phyloP scores from a whole-genome alignment of 1,140 invertebrate species.

The Daktulosphaira vitifoliae region DNA sequence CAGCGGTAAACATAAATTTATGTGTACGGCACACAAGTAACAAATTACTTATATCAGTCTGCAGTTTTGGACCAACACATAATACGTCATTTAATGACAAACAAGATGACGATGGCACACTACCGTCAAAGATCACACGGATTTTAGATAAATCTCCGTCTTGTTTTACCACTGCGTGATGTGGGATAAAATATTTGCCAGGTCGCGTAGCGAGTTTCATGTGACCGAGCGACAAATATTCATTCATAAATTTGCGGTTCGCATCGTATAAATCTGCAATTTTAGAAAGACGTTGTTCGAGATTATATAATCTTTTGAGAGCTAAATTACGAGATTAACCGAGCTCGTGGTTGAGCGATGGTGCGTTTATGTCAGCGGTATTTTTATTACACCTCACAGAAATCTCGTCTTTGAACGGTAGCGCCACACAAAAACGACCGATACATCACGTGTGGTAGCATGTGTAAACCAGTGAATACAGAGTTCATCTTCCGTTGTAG shows the following conservation, averaged over 20 bases:
- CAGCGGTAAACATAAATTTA: no score
- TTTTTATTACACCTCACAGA: no score
- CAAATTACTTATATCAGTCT: no score
- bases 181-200: not conserved
- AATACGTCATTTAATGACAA: no score
- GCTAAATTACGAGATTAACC: not conserved
- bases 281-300: not conserved
- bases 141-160: conserved; percentile 27
- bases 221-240: not conserved
- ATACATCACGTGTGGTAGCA: not conserved
- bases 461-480: not conserved
- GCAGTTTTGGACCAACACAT: no score
- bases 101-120: no score
- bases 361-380: no score
- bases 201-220: not conserved
- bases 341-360: no score
- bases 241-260: not conserved
- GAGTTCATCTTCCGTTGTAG: not conserved
- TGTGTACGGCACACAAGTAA: no score
- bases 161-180: not conserved
- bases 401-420: no score
- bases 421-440: no score
- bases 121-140: conserved; percentile 35
- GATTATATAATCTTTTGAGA: not conserved
- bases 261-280: not conserved